phyloP scores from a whole-genome alignment of 2,797 vertebrate genomes.

The Onychomys leucogaster region DNA sequence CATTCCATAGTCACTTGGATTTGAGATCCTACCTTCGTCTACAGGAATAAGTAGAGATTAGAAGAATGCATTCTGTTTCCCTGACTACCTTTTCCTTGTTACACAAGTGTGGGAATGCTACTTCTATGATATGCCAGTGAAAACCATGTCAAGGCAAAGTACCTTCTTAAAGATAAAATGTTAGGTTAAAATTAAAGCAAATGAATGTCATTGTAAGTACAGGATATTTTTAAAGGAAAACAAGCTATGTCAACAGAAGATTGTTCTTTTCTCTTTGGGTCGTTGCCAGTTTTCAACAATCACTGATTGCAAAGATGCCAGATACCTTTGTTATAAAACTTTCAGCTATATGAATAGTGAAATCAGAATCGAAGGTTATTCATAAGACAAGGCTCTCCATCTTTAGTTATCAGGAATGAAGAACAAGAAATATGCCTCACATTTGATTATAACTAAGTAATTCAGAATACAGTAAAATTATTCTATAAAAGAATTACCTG shows the following conservation, averaged over 20 bases:
- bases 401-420: neutral
- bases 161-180: neutral
- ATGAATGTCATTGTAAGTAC: neutral
- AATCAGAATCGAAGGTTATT: neutral
- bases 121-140: neutral
- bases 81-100: neutral
- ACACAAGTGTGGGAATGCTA: neutral
- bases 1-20: neutral
- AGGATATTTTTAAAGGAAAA: neutral
- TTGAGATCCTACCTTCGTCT: neutral
- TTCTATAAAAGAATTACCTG: neutral
- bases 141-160: neutral
- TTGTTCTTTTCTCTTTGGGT: neutral
- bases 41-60: neutral
- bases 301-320: neutral
- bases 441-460: neutral
- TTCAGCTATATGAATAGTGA: neutral
- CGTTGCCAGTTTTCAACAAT: neutral
- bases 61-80: neutral
- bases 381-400: neutral
- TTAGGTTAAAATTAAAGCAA: neutral
- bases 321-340: neutral
- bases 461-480: neutral
- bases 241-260: neutral
- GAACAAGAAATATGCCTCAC: neutral